Base-by-base conservation (phyloP, 1,140 invertebrate species). In the Coenobita brevimanus region DNA sequence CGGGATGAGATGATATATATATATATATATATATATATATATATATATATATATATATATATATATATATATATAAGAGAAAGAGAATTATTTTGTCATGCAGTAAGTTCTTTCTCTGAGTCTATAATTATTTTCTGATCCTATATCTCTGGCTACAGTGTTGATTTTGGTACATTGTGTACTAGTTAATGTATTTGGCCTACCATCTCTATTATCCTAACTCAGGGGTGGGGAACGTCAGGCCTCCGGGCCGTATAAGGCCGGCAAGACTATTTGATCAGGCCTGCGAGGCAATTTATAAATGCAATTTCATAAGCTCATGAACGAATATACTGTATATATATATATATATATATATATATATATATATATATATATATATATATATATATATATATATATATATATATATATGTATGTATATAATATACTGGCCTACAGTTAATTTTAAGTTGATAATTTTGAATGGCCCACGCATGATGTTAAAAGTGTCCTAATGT, bases 291-390 rank as follows among this genome's bases (percentile, higher is more conserved):
- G n/a, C n/a, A n/a, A n/a, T n/a, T n/a, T n/a, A n/a, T n/a, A n/a
- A n/a, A n/a, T n/a, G n/a, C n/a, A n/a, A n/a, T n/a, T n/a, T n/a
- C n/a, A n/a, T n/a, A n/a, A n/a, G n/a, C n/a, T n/a, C n/a, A n/a
- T n/a, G n/a, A n/a, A n/a, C n/a, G n/a, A n/a, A n/a, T n/a, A n/a
- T n/a, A n/a, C n/a, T n/a, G n/a, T n/a, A n/a, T n/a, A n/a, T n/a
- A n/a, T n/a, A n/a, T n/a, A 64, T 64, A 64, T 64, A 64, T 64
- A 64, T 64, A 64, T 64, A 64, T 64, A 64, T 64, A 64, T 17
- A 17, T 64, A 64, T 4, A 64, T 64, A 64, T 64, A 64, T 64
- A 64, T 64, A 64, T 64, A 64, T 64, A 64, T 64, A 64, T 64
- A 64, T 64, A 64, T 64, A 64, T 64, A 64, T 64, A 64, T 64